Conservation (phyloP, 23 tunicate species). For the Phallusia fumigata region DNA sequence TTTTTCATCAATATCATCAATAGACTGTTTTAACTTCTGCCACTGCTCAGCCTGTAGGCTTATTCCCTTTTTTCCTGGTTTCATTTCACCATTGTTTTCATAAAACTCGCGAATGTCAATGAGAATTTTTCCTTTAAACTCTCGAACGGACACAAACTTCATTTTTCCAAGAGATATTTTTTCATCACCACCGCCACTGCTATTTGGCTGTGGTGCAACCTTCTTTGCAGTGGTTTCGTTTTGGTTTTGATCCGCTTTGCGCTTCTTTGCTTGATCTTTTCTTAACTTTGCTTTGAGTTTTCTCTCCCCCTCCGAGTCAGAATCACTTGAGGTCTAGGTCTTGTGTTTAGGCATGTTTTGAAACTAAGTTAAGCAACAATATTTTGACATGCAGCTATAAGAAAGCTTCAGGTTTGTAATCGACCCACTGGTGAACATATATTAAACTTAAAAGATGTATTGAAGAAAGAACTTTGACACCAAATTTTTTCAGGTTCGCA, state of each 20-base stretch:
- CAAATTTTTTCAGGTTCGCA: no score
- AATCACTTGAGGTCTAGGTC: conserved; percentile 34
- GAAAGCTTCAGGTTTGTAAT: no score
- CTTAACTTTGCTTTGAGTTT: conserved; percentile 61
- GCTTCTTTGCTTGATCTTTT: conserved; percentile 50
- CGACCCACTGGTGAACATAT: no score
- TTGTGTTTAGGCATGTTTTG: conserved; percentile 36
- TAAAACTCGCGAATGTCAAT: conserved; percentile 92
- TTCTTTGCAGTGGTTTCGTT: conserved; percentile 10
- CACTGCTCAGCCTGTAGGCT: conserved; percentile 80
- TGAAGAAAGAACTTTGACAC: no score
- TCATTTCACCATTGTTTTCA: conserved; percentile 87
- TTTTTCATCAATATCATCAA: conserved; percentile 72
- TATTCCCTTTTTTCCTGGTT: conserved; percentile 93
- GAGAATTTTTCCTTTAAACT: conserved; percentile 68
- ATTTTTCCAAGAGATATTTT: conserved; percentile 75
- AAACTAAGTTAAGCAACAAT: background rate
- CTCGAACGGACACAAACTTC: conserved; percentile 75
- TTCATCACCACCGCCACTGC: conserved; percentile 26
- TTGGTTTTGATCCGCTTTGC: conserved; percentile 23
- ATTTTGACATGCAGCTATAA: no score
- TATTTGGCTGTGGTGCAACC: conserved; percentile 3
- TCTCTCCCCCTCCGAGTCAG: conserved; percentile 82
- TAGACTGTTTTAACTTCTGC: conserved; percentile 56
- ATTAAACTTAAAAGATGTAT: no score